A percentile compares a stretch with the other conserved stretches of the same genome.
phyloP scores from a whole-genome alignment of 2,113 vertebrate species.

The Columba janthina region DNA sequence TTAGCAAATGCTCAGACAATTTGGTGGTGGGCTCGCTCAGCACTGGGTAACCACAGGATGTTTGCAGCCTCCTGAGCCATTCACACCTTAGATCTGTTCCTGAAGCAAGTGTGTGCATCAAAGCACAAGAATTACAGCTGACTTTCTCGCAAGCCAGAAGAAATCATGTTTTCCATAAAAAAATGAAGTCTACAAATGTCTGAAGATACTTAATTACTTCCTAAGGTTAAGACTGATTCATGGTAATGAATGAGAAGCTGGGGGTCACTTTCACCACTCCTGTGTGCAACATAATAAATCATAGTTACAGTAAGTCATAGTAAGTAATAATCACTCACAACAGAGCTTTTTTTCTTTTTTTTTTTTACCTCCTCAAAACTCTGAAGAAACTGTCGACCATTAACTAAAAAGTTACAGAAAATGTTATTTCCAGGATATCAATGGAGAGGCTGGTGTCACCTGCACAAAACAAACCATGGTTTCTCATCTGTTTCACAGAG shows the following conservation, averaged over 20 bases:
- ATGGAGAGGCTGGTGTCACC: neutral
- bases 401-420: neutral
- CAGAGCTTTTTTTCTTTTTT: too few species aligned
- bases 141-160: neutral
- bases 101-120: neutral
- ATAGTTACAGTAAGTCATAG: too few species aligned
- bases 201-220: neutral
- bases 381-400: neutral
- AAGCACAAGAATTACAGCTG: neutral
- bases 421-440: neutral
- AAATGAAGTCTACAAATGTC: neutral
- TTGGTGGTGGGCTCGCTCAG: neutral
- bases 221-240: neutral
- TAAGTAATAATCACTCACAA: neutral
- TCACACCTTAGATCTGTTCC: neutral
- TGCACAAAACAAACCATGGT: neutral
- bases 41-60: fast-evolving
- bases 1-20: neutral
- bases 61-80: neutral
- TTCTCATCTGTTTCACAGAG: neutral
- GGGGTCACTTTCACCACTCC: neutral
- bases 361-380: neutral
- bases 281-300: neutral
- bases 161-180: neutral
- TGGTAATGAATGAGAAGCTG: neutral